Conservation (phyloP, 2,113 vertebrate genomes). For the Thalassoma bifasciatum region DNA sequence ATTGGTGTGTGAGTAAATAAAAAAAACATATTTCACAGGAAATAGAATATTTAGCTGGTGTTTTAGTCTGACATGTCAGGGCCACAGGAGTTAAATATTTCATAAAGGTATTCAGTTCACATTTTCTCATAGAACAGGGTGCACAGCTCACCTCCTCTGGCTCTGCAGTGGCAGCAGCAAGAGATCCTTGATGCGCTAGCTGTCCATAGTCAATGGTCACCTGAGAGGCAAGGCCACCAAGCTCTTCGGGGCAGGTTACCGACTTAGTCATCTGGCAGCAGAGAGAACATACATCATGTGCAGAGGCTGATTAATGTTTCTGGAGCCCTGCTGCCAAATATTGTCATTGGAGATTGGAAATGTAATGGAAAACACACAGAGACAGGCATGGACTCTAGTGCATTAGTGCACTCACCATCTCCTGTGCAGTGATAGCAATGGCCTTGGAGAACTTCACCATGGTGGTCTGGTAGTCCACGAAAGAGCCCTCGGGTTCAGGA, state of each 20-base stretch:
- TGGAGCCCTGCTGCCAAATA: slow-evolving; percentile 12
- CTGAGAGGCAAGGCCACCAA: slow-evolving; percentile 97
- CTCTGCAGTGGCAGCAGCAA: slow-evolving; percentile 96
- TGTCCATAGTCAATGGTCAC: slow-evolving; percentile 98
- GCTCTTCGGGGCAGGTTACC: slow-evolving; percentile 96
- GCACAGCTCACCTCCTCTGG: slow-evolving; percentile 90
- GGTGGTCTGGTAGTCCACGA: slow-evolving; percentile 98
- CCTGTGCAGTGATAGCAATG: slow-evolving; percentile 96
- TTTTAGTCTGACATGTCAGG: slow-evolving; percentile 29
- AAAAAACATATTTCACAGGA: slow-evolving; percentile 10
- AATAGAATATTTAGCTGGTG: slow-evolving; percentile 35
- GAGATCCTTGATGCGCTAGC: slow-evolving; percentile 93
- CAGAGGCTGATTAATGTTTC: slow-evolving; percentile 12
- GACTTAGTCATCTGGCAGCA: slow-evolving; percentile 96
- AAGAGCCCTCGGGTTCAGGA: slow-evolving; percentile 93
- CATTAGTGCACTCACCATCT: slow-evolving; percentile 90
- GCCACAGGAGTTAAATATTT: slow-evolving; percentile 8
- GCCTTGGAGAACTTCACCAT: slow-evolving; percentile 99
- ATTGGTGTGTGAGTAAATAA: slow-evolving; percentile 38
- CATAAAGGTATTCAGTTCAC: not conserved
- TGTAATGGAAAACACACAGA: slow-evolving; percentile 17
- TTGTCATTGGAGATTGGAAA: slow-evolving; percentile 14
- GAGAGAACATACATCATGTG: slow-evolving; percentile 38
- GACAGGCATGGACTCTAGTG: not conserved
- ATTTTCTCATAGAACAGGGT: not conserved